These are phyloP conservation scores for Macaria liturata DNA, from an alignment of 2,888 invertebrate genomes.

Conservation along the genomic window DNA sequence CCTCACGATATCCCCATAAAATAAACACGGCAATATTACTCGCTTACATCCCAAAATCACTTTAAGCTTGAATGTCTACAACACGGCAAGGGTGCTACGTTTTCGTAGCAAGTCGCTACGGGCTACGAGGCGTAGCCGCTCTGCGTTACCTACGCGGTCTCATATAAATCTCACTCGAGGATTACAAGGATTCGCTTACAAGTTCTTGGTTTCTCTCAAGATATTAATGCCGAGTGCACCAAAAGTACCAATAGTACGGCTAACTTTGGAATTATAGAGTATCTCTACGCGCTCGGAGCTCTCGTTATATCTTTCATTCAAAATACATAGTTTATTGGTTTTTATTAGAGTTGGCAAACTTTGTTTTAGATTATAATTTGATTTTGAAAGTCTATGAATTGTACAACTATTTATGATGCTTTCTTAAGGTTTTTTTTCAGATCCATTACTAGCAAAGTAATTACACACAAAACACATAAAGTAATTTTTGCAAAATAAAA, in stretches of 20 bases:
- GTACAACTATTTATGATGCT: too few species aligned
- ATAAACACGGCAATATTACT: constrained; percentile 47
- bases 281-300: constrained; percentile 42
- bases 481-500: too few species aligned
- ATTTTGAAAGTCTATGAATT: too few species aligned
- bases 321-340: constrained; percentile 3
- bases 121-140: constrained; percentile 58
- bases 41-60: constrained; percentile 43
- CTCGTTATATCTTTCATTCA: constrained; percentile 25
- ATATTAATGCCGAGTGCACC: constrained; percentile 62
- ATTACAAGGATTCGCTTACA: constrained; percentile 69
- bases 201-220: constrained; percentile 63
- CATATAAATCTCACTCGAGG: constrained; percentile 68
- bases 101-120: constrained; percentile 44
- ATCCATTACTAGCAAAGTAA: too few species aligned
- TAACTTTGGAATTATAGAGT: constrained; percentile 51
- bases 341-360: too few species aligned
- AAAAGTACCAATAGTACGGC: constrained; percentile 52
- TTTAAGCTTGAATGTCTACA: constrained; percentile 55
- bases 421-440: too few species aligned
- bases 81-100: constrained; percentile 45
- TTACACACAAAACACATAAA: too few species aligned
- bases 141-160: constrained; percentile 65
- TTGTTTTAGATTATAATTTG: too few species aligned
- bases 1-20: constrained; percentile 37